phyloP scores from a whole-genome alignment of 2,797 vertebrate genomes.

The Propithecus deckenii region DNA sequence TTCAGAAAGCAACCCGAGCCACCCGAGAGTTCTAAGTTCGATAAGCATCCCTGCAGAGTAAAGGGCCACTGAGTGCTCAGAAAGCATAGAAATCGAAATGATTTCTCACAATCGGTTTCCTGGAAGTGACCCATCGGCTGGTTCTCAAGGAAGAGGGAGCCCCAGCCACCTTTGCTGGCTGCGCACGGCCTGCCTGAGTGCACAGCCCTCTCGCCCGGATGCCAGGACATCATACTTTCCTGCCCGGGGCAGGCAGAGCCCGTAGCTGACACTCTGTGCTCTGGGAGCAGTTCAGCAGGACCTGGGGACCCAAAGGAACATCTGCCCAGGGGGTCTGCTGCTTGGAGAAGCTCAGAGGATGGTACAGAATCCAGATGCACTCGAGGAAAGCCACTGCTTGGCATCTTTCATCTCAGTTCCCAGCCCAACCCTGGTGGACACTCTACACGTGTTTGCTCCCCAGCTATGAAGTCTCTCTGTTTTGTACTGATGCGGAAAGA shows the following conservation, averaged over 20 bases:
- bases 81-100: neutral
- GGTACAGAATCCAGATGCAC: neutral
- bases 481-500: neutral
- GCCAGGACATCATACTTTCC: rapidly evolving
- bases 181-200: rapidly evolving
- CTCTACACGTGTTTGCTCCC: neutral
- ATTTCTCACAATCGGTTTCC: neutral
- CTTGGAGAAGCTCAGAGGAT: neutral
- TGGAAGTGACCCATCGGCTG: neutral
- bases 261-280: neutral
- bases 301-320: neutral
- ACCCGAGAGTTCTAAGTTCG: neutral
- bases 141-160: neutral
- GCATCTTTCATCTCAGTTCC: neutral
- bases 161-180: neutral
- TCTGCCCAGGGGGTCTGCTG: neutral
- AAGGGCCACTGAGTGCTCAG: neutral
- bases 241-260: neutral
- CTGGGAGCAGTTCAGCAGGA: neutral
- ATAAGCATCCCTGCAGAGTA: neutral
- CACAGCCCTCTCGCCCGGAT: no score
- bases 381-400: neutral
- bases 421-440: neutral
- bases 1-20: neutral
- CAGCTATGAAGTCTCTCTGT: neutral